These are phyloP conservation scores for Apamea monoglypha DNA, from an alignment of 2,888 invertebrate genomes.

Conservation along the genomic window DNA sequence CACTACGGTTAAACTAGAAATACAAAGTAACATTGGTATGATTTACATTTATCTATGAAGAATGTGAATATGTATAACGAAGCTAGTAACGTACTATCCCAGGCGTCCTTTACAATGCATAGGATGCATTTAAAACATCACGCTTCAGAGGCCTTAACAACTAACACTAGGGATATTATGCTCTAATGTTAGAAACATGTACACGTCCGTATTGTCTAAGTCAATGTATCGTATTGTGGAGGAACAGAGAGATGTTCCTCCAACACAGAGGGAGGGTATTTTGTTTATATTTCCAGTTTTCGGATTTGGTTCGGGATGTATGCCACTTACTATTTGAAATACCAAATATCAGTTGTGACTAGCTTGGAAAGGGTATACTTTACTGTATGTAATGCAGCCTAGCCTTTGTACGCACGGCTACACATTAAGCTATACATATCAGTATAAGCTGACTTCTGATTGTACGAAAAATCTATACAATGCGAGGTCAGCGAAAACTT, in stretches of 20 bases:
- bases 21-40: conserved; percentile 50
- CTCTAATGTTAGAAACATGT: conserved; percentile 51
- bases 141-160: conserved; percentile 60
- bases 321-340: conserved; percentile 62
- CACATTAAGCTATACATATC: background rate
- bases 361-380: conserved; percentile 45
- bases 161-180: conserved; percentile 37
- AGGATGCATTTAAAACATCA: conserved; percentile 58
- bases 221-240: conserved; percentile 61
- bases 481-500: background rate
- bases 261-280: background rate
- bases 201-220: conserved; percentile 71
- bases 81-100: conserved; percentile 25
- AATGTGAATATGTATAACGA: conserved; percentile 48
- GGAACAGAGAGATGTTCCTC: conserved; percentile 5
- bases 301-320: conserved; percentile 20
- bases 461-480: background rate
- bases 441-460: background rate
- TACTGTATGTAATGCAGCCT: conserved; percentile 38
- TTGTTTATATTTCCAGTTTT: conserved; percentile 23
- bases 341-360: conserved; percentile 67
- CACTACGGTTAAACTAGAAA: conserved; percentile 71
- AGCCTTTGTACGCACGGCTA: conserved; percentile 21
- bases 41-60: conserved; percentile 52
- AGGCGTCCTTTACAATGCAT: conserved; percentile 52